Evolutionary conservation across 2,113 vertebrate genomes (phyloP).

Genomic region (Antennarius striatus): DNA sequence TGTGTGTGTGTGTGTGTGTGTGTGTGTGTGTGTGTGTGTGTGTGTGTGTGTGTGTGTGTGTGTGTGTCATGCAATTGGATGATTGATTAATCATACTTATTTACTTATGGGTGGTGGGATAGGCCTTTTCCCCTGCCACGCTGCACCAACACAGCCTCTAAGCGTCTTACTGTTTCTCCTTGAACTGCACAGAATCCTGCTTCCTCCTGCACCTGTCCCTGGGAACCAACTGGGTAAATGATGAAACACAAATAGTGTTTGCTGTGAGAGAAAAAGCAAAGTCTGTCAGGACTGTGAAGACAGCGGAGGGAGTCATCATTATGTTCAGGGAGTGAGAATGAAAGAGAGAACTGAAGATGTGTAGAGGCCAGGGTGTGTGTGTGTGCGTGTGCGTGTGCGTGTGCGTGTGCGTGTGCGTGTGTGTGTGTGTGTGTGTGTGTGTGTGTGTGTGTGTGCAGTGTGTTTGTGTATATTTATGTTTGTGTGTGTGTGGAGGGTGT

Average conservation of each 20-base stretch:
- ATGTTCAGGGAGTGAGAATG: constrained; percentile 53
- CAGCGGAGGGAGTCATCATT: constrained; percentile 51
- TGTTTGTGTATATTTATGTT: too few relatives aligned
- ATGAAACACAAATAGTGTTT: constrained; percentile 66
- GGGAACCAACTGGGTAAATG: constrained; percentile 67
- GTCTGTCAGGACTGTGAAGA: constrained; percentile 63
- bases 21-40: constrained; percentile 6
- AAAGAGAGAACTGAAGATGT: constrained; percentile 55
- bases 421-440: constrained; percentile 73
- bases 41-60: constrained; percentile 3
- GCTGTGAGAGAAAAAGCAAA: constrained; percentile 40
- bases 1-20: constrained; percentile 5
- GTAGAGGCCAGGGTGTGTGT: constrained; percentile 35
- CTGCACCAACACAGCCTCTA: constrained; percentile 43
- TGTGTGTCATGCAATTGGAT: constrained; percentile 20
- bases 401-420: background rate
- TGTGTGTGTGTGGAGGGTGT: too few relatives aligned
- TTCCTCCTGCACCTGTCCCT: constrained; percentile 50
- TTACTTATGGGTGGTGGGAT: constrained; percentile 67
- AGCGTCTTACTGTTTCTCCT: constrained; percentile 42
- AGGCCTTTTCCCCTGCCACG: constrained; percentile 62
- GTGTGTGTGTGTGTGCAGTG: constrained; percentile 69
- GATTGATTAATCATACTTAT: constrained; percentile 73
- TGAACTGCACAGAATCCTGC: constrained; percentile 43
- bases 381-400: too few relatives aligned